A percentile compares a stretch with the other conserved stretches of the same genome.
phyloP scores from a whole-genome alignment of 1,140 invertebrate genomes.

The Pseudomyrmex pallidus region DNA sequence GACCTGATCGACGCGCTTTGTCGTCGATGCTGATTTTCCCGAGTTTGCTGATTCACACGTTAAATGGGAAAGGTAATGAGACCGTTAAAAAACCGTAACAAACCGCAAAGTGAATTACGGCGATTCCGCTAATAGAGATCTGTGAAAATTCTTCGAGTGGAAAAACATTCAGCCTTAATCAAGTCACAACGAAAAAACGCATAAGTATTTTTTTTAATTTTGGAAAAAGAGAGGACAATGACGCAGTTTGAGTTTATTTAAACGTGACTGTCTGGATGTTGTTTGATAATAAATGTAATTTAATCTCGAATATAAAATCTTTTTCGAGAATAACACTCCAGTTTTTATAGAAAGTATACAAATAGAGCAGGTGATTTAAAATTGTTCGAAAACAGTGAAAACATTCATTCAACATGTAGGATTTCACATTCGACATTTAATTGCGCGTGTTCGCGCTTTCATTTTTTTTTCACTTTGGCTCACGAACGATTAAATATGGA shows the following conservation, averaged over 20 bases:
- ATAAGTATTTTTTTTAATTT: no score
- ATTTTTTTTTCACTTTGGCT: background rate
- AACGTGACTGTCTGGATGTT: no score
- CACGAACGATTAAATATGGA: conserved; percentile 52
- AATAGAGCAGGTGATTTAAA: no score
- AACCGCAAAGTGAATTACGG: no score
- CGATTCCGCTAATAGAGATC: background rate
- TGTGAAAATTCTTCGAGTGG: background rate
- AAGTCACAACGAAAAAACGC: background rate
- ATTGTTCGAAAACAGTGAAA: background rate
- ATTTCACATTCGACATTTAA: conserved; percentile 18
- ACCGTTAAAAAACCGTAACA: background rate
- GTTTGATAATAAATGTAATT: no score
- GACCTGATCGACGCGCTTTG: background rate
- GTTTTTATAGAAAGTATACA: no score
- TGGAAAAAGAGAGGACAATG: no score
- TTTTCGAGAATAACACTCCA: no score
- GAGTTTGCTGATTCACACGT: background rate
- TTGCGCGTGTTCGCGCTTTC: conserved; percentile 23
- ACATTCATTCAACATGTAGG: background rate
- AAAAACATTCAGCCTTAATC: background rate
- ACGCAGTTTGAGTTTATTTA: no score
- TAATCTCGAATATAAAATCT: no score
- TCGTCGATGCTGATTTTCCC: background rate
- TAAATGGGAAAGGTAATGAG: conserved; percentile 30